phyloP scores from a whole-genome alignment of 2,888 invertebrate genomes.

The Caenorhabditis japonica region DNA sequence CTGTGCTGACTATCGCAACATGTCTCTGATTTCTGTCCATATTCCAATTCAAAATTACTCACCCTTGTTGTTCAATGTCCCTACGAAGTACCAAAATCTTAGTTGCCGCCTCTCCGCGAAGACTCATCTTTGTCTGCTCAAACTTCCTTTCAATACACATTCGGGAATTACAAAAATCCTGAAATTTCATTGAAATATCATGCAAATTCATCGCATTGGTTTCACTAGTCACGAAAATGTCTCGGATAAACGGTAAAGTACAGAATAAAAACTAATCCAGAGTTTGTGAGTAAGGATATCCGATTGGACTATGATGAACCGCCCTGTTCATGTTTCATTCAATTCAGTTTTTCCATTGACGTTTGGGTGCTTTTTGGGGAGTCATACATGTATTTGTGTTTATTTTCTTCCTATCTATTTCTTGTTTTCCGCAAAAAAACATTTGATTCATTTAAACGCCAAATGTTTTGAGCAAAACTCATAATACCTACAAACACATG shows the following conservation, averaged over 20 bases:
- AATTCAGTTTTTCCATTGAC: slow-evolving; percentile 1
- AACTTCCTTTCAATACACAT: slow-evolving; percentile 28
- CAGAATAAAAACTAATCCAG: no score
- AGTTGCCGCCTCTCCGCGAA: slow-evolving; percentile 39
- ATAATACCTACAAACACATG: not conserved
- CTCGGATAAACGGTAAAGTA: no score
- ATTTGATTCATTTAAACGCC: slow-evolving; percentile 13
- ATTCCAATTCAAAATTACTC: not conserved
- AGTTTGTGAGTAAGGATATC: no score
- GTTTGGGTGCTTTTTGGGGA: not conserved
- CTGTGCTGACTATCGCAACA: no score
- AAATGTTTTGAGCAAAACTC: slow-evolving; percentile 17
- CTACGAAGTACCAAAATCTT: slow-evolving; percentile 51
- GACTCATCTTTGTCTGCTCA: slow-evolving; percentile 16
- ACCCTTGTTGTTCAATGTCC: slow-evolving; percentile 55
- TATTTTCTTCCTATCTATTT: slow-evolving; percentile 5
- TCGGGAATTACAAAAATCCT: slow-evolving; percentile 47
- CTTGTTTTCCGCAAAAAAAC: slow-evolving; percentile 2
- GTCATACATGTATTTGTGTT: not conserved
- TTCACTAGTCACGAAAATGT: no score
- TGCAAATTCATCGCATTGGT: no score
- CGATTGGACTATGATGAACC: no score
- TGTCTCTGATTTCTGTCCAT: no score
- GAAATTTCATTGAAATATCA: slow-evolving; percentile 12
- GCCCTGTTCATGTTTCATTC: not conserved